phyloP scores from a whole-genome alignment of 1,140 invertebrate genomes.

The Bombus cullumanus region DNA sequence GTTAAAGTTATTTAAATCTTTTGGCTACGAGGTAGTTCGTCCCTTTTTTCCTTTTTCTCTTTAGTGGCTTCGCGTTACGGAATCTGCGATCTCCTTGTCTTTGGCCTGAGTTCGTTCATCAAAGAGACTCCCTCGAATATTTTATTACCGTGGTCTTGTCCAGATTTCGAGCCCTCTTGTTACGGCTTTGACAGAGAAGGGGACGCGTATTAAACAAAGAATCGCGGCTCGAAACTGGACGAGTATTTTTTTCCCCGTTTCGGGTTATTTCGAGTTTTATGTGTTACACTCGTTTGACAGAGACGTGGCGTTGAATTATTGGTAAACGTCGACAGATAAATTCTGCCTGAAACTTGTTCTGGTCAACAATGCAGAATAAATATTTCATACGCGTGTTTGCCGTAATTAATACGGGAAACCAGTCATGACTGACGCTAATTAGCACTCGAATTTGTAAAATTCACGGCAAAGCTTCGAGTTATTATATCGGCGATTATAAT shows the following conservation, averaged over 20 bases:
- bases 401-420: background rate
- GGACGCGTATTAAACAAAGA: background rate
- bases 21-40: background rate
- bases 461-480: background rate
- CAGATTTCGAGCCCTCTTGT: background rate
- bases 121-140: slow-evolving; percentile 1
- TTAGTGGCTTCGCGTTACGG: background rate
- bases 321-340: slow-evolving; percentile 1
- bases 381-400: slow-evolving; percentile 12
- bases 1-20: background rate
- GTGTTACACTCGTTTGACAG: too few species aligned
- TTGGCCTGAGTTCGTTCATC: background rate
- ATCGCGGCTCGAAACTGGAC: background rate
- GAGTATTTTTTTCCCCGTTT: background rate
- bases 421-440: background rate
- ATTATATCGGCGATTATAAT: slow-evolving; percentile 5
- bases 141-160: background rate
- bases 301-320: background rate
- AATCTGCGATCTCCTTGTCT: background rate
- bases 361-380: background rate
- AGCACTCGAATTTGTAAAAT: background rate
- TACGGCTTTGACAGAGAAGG: background rate
- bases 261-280: background rate
- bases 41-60: too few species aligned
- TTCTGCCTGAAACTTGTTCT: background rate